Percentiles rank a stretch among this genome's conserved stretches.
These are phyloP conservation scores for Limnephilus marmoratus DNA, from an alignment of 2,888 invertebrate genomes.

Conservation along the genomic window DNA sequence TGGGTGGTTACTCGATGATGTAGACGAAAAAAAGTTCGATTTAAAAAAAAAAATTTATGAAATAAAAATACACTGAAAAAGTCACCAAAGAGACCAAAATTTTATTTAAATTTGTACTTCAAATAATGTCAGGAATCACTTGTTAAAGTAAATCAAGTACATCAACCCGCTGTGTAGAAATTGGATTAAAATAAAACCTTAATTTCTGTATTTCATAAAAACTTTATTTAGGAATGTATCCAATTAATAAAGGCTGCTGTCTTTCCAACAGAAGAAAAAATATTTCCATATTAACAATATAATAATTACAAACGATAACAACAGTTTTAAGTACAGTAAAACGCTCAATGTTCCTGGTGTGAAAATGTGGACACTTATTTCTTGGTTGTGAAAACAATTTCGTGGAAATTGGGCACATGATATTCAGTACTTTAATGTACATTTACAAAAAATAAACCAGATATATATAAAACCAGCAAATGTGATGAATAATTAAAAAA, in stretches of 20 bases:
- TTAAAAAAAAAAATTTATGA: too few relatives aligned
- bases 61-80: too few relatives aligned
- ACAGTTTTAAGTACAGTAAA: not conserved
- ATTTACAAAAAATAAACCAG: not conserved
- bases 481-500: not conserved
- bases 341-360: not conserved
- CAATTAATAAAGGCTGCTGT: not conserved
- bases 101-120: too few relatives aligned
- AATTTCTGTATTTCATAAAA: not conserved
- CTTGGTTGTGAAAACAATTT: not conserved
- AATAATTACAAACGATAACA: not conserved
- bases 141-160: too few relatives aligned
- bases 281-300: not conserved
- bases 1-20: too few relatives aligned
- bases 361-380: not conserved
- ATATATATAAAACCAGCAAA: not conserved
- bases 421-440: not conserved
- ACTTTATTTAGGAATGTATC: constrained; percentile 34
- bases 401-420: not conserved
- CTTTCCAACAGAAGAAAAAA: not conserved
- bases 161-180: too few relatives aligned
- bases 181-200: not conserved
- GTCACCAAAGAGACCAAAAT: too few relatives aligned
- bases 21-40: too few relatives aligned
- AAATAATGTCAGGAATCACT: too few relatives aligned